Evolutionary conservation across 2,113 vertebrate species (phyloP).

Genomic region (Cisticola juncidis): DNA sequence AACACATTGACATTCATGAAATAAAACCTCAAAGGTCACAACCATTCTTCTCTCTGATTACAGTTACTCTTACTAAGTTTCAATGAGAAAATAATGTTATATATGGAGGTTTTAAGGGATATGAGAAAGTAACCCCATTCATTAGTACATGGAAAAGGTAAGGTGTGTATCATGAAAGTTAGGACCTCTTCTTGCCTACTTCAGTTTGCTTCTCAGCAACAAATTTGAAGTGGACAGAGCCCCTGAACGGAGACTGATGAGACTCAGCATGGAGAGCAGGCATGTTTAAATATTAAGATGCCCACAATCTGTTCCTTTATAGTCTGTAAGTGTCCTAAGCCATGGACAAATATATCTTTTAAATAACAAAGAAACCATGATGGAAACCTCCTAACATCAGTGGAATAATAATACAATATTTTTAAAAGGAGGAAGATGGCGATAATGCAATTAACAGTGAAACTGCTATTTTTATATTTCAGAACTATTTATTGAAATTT

Average conservation of each 20-base stretch:
- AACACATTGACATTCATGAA: background rate
- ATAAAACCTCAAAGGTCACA: background rate
- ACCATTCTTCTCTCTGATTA: background rate
- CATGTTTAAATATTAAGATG: background rate
- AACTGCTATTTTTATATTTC: background rate
- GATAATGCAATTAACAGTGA: background rate
- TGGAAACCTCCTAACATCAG: background rate
- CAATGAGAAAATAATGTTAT: background rate
- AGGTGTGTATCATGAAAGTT: background rate
- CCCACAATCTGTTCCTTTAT: background rate
- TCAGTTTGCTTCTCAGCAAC: background rate
- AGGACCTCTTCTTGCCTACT: background rate
- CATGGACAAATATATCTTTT: background rate
- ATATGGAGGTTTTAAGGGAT: background rate
- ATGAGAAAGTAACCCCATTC: background rate
- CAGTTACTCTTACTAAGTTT: background rate
- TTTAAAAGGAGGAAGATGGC: background rate
- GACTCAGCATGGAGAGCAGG: background rate
- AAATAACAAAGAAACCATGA: background rate
- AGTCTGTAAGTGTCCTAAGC: background rate
- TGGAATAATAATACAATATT: fast-evolving
- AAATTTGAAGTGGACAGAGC: background rate
- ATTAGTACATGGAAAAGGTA: background rate
- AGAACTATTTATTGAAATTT: background rate
- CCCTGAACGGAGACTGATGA: background rate